Conservation (phyloP, 1,140 invertebrate species). For the Anastatus disparis region DNA sequence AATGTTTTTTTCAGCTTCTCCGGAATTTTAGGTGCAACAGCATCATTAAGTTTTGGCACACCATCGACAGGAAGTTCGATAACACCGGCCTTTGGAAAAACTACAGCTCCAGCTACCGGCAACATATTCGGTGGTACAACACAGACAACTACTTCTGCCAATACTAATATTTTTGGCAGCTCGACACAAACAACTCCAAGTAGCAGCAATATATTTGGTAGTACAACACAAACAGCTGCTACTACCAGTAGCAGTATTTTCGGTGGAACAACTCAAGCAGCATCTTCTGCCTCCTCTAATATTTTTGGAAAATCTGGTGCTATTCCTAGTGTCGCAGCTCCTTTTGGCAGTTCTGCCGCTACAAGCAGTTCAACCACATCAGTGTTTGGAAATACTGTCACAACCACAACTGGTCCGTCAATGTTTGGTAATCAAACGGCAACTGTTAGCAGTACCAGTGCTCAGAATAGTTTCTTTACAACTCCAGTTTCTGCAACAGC, state of each 20-base stretch:
- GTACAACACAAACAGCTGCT: no score
- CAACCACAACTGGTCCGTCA: neutral
- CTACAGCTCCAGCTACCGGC: neutral
- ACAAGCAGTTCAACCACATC: neutral
- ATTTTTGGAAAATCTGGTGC: no score
- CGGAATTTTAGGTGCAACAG: constrained; percentile 36
- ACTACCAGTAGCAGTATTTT: neutral
- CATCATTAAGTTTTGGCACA: constrained; percentile 41
- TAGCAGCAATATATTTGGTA: no score
- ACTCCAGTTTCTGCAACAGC: neutral
- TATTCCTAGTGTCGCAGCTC: neutral
- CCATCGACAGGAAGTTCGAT: constrained; percentile 25
- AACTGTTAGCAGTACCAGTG: constrained; percentile 1
- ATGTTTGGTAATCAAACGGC: constrained; percentile 26
- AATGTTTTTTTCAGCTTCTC: constrained; percentile 18
- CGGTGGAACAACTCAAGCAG: neutral
- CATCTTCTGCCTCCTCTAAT: neutral
- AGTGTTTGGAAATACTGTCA: neutral
- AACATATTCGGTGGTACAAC: constrained; percentile 13
- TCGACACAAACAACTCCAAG: neutral
- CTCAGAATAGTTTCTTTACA: neutral
- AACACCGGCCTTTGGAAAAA: constrained; percentile 45
- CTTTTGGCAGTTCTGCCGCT: neutral
- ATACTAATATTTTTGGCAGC: no score
- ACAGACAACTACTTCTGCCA: neutral